Conservation (phyloP, 2,888 invertebrate genomes). For the Hirtodrosophila trivittata region DNA sequence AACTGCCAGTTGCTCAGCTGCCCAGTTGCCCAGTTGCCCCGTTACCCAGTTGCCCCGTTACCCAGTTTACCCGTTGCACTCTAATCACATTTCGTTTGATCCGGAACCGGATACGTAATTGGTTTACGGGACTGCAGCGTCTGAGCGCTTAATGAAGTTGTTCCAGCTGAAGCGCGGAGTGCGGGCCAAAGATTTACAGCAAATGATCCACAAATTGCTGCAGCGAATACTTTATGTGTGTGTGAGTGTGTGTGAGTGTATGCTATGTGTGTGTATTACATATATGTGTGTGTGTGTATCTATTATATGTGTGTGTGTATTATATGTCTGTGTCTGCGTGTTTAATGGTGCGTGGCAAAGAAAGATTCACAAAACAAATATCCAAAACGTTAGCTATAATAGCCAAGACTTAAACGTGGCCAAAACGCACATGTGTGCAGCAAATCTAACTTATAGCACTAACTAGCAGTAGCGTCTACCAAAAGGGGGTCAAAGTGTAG, state of each 20-base stretch:
- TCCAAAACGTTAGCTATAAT: constrained; percentile 20
- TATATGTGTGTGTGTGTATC: no score
- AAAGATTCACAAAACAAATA: constrained; percentile 10
- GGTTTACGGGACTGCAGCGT: constrained; percentile 65
- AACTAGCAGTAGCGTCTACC: no score
- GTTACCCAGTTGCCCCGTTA: constrained; percentile 4
- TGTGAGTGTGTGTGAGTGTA: constrained; percentile 1
- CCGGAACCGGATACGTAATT: constrained; percentile 60
- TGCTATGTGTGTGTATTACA: constrained; percentile 12
- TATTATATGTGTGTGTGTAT: no score
- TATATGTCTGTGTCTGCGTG: no score
- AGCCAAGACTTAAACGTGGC: constrained; percentile 18
- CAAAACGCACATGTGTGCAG: constrained; percentile 10
- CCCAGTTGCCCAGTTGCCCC: not conserved
- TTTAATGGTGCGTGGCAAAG: constrained; percentile 22
- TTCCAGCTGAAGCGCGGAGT: not conserved
- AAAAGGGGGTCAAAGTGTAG: no score
- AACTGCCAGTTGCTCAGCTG: not conserved
- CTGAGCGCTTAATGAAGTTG: constrained; percentile 67
- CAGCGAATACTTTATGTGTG: constrained; percentile 22
- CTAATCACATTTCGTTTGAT: constrained; percentile 70
- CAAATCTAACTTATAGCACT: no score
- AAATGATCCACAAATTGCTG: constrained; percentile 60
- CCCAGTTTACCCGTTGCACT: constrained; percentile 55
- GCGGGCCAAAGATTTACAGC: not conserved